Base-by-base conservation (phyloP, 2,888 invertebrate genomes). In the Choreutis nemorana region DNA sequence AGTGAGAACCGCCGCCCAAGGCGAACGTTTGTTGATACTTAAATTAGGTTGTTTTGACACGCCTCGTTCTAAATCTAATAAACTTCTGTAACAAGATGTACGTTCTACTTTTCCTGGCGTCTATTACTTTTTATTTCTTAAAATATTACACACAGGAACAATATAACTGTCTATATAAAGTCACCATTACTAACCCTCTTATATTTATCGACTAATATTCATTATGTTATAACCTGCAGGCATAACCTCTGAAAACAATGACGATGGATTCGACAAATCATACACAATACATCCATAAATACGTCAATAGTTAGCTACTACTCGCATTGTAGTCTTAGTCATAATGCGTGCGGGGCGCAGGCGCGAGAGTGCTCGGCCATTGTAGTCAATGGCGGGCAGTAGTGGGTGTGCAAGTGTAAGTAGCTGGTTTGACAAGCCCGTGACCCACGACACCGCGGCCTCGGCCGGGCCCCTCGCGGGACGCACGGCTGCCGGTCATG, bases 41-140 rank as follows among this genome's bases (percentile, higher is more conserved):
- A 77, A 78, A 78, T 77, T 77, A 73, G 75, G 66, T 70, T 75
- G 73, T 73, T 77, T 73, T 77, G 78, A 77, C 77, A 75, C 73
- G 75, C 68, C 73, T 73, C 62, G 72, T 70, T 72, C 72, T 75
- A 73, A 75, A 77, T 77, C 71, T 75, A 75, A 77, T 75, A 73
- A 75, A 72, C 57, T 70, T 75, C 72, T 54, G 59, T 57, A 57
- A 60, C 53, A 47, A 54, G 63, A 57, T n/a, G n/a, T n/a, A n/a
- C n/a, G n/a, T n/a, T n/a, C n/a, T n/a, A n/a, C n/a, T n/a, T n/a
- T n/a, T n/a, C 9, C 7, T 24, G 13, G n/a, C 23, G 22, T 30
- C n/a, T n/a, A n/a, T n/a, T n/a, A n/a, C n/a, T n/a, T n/a, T n/a
- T n/a, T n/a, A n/a, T n/a, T n/a, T n/a, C n/a, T n/a, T n/a, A n/a